Percentiles rank a stretch among this genome's conserved stretches.
Conservation (phyloP, 2,113 vertebrate genomes). For the Corythoichthys intestinalis region DNA sequence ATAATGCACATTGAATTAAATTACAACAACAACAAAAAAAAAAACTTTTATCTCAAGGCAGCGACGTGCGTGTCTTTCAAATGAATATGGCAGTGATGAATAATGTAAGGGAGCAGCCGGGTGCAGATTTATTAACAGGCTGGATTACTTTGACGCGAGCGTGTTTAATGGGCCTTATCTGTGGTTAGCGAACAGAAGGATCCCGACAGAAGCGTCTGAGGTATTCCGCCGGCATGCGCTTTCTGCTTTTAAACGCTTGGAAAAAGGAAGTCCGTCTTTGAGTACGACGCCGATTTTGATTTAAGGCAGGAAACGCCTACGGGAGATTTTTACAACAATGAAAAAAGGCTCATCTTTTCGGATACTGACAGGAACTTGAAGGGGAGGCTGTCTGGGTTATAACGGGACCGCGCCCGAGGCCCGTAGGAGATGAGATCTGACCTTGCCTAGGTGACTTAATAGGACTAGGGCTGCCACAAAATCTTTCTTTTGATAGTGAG, state of each 20-base stretch:
- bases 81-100: too few relatives aligned
- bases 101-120: too few relatives aligned
- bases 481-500: too few relatives aligned
- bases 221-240: background rate
- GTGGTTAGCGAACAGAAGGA: background rate
- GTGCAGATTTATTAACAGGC: background rate
- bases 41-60: too few relatives aligned
- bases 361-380: background rate
- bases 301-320: conserved; percentile 4
- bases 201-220: background rate
- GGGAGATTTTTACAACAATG: conserved; percentile 1
- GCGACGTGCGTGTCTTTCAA: too few relatives aligned
- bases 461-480: too few relatives aligned
- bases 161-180: background rate
- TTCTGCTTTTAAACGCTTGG: background rate
- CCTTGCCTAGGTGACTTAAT: background rate
- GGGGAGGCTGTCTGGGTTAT: background rate
- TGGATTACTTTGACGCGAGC: background rate
- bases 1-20: too few relatives aligned
- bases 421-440: background rate
- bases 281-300: conserved; percentile 2
- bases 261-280: conserved; percentile 1
- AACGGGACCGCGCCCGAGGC: background rate
- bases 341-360: background rate
- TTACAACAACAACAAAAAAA: too few relatives aligned